phyloP scores from a whole-genome alignment of 2,797 vertebrate genomes.

The Muscicapa comitata region DNA sequence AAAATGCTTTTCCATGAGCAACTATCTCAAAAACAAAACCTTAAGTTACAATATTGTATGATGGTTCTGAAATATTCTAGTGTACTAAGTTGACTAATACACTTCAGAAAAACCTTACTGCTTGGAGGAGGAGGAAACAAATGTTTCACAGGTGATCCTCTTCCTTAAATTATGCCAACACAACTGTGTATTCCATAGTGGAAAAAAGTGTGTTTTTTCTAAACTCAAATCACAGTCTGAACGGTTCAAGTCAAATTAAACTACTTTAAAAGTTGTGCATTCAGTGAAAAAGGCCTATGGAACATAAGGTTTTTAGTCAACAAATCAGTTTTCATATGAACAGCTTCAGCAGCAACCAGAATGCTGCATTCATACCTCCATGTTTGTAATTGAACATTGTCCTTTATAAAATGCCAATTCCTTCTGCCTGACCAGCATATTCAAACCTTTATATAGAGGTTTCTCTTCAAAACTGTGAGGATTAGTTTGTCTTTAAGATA shows the following conservation, averaged over 20 bases:
- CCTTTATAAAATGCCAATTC: background rate
- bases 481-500: background rate
- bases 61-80: background rate
- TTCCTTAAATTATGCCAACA: background rate
- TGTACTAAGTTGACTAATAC: background rate
- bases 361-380: background rate
- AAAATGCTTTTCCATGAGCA: background rate
- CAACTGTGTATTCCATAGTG: background rate
- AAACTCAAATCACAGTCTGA: background rate
- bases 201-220: background rate
- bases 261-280: background rate
- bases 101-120: background rate
- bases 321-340: background rate
- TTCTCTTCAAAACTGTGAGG: background rate
- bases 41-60: background rate
- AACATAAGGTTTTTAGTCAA: background rate
- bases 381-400: background rate
- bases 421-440: background rate
- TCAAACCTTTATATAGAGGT: background rate
- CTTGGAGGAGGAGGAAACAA: background rate
- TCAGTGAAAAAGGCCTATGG: background rate
- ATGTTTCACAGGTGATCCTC: background rate
- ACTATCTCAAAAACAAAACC: background rate
- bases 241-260: background rate
- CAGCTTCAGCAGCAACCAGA: accelerated